Evolutionary conservation across 2,797 vertebrate species (phyloP).

Genomic region (Denticeps clupeoides): DNA sequence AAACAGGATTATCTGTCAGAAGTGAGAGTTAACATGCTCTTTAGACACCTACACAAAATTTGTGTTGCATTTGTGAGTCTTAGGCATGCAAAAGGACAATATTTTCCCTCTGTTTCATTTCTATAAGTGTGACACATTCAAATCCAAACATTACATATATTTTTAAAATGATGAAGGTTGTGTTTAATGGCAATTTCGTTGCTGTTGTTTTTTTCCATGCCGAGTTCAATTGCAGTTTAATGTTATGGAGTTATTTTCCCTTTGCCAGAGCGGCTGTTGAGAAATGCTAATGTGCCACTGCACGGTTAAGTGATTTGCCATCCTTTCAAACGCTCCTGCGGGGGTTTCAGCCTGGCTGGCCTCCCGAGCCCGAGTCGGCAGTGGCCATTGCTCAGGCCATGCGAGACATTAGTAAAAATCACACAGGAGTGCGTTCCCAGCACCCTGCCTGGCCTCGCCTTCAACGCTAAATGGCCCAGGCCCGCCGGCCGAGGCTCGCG

Average conservation of each 20-base stretch:
- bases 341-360: conserved; percentile 55
- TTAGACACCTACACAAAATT: too few species aligned
- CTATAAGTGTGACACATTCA: too few species aligned
- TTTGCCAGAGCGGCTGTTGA: conserved; percentile 29
- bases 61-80: too few species aligned
- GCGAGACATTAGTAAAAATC: conserved; percentile 57
- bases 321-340: conserved; percentile 63
- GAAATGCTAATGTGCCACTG: conserved; percentile 58
- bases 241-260: conserved; percentile 39
- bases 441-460: conserved; percentile 31
- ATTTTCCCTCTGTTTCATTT: too few species aligned
- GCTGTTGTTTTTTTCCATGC: not conserved
- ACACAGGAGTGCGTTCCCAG: conserved; percentile 50
- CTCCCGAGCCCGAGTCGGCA: conserved; percentile 53
- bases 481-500: conserved; percentile 1
- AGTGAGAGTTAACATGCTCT: too few species aligned
- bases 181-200: conserved; percentile 39
- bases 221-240: conserved; percentile 48
- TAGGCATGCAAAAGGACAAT: too few species aligned
- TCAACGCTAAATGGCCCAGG: conserved; percentile 45
- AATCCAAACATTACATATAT: too few species aligned
- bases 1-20: too few species aligned
- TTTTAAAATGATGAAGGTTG: not conserved
- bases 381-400: conserved; percentile 58
- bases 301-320: conserved; percentile 61